Evolutionary conservation across 2,113 vertebrate species (phyloP).

Genomic region (Syngnathus typhle): DNA sequence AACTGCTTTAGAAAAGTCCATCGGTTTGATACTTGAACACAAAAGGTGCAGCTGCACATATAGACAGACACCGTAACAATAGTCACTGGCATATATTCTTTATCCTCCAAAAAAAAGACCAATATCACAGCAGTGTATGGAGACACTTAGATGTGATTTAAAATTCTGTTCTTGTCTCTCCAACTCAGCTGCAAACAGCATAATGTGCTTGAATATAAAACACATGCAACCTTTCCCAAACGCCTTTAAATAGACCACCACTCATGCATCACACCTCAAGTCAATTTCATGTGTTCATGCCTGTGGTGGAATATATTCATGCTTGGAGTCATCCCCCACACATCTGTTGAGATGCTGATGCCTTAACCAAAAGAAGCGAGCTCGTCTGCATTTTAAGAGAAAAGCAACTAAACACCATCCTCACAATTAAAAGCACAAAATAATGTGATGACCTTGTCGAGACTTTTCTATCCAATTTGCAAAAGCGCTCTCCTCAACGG

Average conservation of each 20-base stretch:
- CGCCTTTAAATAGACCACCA: conserved; percentile 10
- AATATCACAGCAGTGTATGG: neutral
- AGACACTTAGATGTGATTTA: neutral
- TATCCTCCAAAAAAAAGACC: neutral
- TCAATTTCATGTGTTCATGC: neutral
- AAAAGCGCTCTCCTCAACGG: neutral
- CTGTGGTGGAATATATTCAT: neutral
- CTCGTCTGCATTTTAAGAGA: neutral
- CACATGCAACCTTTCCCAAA: neutral
- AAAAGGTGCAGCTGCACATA: neutral
- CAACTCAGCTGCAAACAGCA: neutral
- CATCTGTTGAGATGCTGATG: neutral
- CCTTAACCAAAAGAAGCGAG: neutral
- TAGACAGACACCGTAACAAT: neutral
- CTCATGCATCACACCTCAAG: neutral
- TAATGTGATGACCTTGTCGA: neutral
- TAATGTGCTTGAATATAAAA: neutral
- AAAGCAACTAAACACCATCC: neutral
- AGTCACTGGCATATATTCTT: neutral
- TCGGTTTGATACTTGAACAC: neutral
- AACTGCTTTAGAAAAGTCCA: too few relatives aligned
- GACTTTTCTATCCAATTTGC: conserved; percentile 3
- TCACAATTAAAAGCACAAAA: neutral
- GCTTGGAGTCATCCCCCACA: conserved; percentile 4
- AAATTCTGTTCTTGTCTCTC: neutral